Evolutionary conservation across 2,113 vertebrate genomes (phyloP).

Genomic region (human (Homo sapiens)): DNA sequence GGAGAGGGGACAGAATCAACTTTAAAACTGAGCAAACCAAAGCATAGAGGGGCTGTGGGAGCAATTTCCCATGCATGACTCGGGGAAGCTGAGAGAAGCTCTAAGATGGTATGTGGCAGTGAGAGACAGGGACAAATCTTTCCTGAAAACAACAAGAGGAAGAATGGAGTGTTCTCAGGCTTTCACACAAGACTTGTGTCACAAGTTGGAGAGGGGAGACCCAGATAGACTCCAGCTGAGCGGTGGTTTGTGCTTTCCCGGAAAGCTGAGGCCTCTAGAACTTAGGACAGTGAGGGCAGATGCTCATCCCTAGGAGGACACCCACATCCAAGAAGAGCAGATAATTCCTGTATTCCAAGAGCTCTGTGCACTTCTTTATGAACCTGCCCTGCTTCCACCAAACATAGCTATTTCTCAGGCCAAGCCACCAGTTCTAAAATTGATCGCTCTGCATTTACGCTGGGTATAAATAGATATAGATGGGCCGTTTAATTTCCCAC

Average conservation of each 20-base stretch:
- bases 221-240: not conserved
- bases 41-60: not conserved
- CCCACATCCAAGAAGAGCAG: conserved; percentile 71
- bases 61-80: not conserved
- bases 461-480: conserved; percentile 53
- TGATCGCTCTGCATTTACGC: conserved; percentile 33
- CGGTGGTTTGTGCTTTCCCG: not conserved
- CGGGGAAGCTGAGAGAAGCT: not conserved
- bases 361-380: conserved; percentile 78
- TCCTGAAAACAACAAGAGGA: conserved; percentile 13
- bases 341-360: conserved; percentile 67
- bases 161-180: not conserved
- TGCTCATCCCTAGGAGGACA: conserved; percentile 54
- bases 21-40: conserved; percentile 16
- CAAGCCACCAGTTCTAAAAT: conserved; percentile 35
- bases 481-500: conserved; percentile 47
- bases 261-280: conserved; percentile 57
- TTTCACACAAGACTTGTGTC: not conserved
- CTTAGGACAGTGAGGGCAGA: conserved; percentile 71
- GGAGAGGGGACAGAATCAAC: not conserved
- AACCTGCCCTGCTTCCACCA: conserved; percentile 69
- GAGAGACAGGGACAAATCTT: not conserved
- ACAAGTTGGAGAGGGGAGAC: not conserved
- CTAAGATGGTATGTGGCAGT: not conserved
- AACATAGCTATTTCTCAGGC: conserved; percentile 69